Evolutionary conservation across 2,888 invertebrate species (phyloP).

Genomic region (Mythimna loreyi): DNA sequence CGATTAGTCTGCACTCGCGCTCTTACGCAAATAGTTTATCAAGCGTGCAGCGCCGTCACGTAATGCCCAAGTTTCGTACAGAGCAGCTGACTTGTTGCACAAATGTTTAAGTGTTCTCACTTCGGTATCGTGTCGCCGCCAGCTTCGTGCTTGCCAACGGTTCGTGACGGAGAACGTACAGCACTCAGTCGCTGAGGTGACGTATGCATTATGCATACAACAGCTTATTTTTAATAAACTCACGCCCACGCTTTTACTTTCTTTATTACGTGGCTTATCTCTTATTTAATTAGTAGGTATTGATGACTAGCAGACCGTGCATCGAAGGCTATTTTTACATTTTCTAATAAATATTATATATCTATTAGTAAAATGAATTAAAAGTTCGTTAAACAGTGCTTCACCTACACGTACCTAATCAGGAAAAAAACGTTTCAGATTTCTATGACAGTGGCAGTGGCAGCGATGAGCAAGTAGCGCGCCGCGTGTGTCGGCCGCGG

Average conservation of each 20-base stretch:
- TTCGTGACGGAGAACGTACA: slow-evolving; percentile 68
- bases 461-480: slow-evolving; percentile 79
- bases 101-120: slow-evolving; percentile 71
- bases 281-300: slow-evolving; percentile 23
- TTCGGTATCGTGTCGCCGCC: slow-evolving; percentile 66
- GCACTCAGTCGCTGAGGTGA: slow-evolving; percentile 35
- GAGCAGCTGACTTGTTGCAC: slow-evolving; percentile 80
- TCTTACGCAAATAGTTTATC: slow-evolving; percentile 87
- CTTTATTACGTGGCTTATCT: slow-evolving; percentile 39
- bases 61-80: slow-evolving; percentile 80
- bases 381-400: not conserved
- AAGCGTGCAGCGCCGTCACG: slow-evolving; percentile 86
- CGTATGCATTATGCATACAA: slow-evolving; percentile 38
- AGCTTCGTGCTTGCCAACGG: slow-evolving; percentile 66
- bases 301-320: not conserved
- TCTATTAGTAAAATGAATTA: too few relatives aligned
- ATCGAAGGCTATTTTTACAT: not conserved
- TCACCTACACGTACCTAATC: slow-evolving; percentile 10
- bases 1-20: slow-evolving; percentile 83
- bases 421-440: slow-evolving; percentile 71
- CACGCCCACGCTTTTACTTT: slow-evolving; percentile 30
- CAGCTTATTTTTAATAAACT: slow-evolving; percentile 38
- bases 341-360: too few relatives aligned
- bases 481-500: slow-evolving; percentile 76
- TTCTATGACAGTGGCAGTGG: slow-evolving; percentile 85